Evolutionary conservation across 2,113 vertebrate genomes (phyloP), one percentile per base, ranked within the genome.

Genomic region (Daphoenositta chrysoptera): DNA sequence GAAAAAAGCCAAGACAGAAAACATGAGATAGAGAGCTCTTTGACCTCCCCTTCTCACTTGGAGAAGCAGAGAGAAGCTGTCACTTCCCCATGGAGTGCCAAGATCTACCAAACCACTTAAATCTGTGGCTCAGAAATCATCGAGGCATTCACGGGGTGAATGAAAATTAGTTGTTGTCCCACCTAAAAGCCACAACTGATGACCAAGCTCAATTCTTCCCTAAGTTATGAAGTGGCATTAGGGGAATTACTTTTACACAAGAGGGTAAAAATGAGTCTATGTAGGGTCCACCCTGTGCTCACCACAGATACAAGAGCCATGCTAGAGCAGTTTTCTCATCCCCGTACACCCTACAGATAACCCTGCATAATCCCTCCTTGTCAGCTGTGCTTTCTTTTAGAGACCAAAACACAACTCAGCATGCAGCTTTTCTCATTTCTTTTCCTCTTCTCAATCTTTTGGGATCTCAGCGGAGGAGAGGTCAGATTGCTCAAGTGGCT

Each of bases 51-150:
- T 68, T 75, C 57, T 63, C 26, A 1, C 37, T 28, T 26, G 10
- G 8, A 54, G 15, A 76, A 79, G 35, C 13, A 14, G 47, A 78
- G 12, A 60, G 20, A 87, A 87, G 48, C 7, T 37, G 50, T 23
- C 23, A 17, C 19, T 53, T 61, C 7, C 42, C 10, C 53, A 58
- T 0, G 2, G 28, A 76, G 33, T 0, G 0, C 26, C 31, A 56
- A 64, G 63, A 48, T 47, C 30, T 50, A 66, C 21, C 48, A 51
- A 60, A 80, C 13, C 33, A 50, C 26, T 58, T 78, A 51, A 51
- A 70, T 11, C 4, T 45, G n/a, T 31, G 44, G 39, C 33, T 66
- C 48, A 77, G 31, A 89, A 33, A 81, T 58, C 21, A 78, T 8
- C 48, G 31, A 79, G 27, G 20, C 21, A 56, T 14, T 47, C 12